Evolutionary conservation across 1,140 invertebrate species (phyloP).

Genomic region (Acromyrmex charruanus): DNA sequence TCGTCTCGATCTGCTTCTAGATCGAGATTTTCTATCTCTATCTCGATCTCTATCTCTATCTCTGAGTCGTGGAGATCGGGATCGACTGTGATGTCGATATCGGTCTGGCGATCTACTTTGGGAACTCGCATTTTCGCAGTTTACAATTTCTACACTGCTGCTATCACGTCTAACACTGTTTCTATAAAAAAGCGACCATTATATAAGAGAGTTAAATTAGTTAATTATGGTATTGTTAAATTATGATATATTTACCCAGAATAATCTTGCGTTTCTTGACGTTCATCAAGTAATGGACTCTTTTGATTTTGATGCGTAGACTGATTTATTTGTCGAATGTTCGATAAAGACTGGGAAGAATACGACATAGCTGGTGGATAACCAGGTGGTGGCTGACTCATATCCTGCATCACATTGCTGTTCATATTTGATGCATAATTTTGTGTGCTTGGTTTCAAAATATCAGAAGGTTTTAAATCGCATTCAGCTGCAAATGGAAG

Average conservation of each 20-base stretch:
- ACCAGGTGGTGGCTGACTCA: constrained; percentile 88
- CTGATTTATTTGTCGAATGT: constrained; percentile 77
- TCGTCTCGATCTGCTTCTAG: constrained; percentile 83
- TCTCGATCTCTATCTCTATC: constrained; percentile 89
- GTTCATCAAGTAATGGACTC: constrained; percentile 83
- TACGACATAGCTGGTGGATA: constrained; percentile 85
- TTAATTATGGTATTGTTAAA: neutral
- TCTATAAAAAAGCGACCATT: constrained; percentile 44
- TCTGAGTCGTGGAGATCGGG: constrained; percentile 86
- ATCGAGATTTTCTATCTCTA: constrained; percentile 88
- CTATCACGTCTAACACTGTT: constrained; percentile 81
- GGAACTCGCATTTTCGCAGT: constrained; percentile 83
- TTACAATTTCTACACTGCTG: constrained; percentile 86
- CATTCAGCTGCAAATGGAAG: constrained; percentile 90
- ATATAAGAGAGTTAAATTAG: neutral
- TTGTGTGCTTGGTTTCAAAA: constrained; percentile 82
- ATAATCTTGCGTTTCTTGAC: constrained; percentile 76
- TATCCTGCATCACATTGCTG: constrained; percentile 85
- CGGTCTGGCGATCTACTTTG: constrained; percentile 85
- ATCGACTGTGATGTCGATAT: constrained; percentile 85
- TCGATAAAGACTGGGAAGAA: constrained; percentile 80
- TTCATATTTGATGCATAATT: constrained; percentile 80
- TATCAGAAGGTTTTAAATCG: constrained; percentile 88
- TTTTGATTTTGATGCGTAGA: constrained; percentile 79
- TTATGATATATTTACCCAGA: constrained; percentile 64